Evolutionary conservation across 2,113 vertebrate genomes (phyloP).

Genomic region (Mobula birostris): DNA sequence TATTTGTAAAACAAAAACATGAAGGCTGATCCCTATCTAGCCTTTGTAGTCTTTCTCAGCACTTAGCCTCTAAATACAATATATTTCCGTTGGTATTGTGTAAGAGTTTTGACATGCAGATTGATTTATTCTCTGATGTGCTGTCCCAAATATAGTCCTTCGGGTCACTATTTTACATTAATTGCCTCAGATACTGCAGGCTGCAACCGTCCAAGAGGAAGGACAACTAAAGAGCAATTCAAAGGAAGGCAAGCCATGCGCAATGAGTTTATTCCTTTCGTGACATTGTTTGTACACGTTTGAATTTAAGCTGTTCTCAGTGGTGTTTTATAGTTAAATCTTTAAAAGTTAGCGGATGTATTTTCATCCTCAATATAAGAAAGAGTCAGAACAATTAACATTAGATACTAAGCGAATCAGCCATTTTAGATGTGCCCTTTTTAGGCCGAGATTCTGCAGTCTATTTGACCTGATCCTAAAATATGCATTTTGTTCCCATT

Average conservation of each 20-base stretch:
- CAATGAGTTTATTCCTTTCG: not conserved
- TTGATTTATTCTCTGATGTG: slow-evolving; percentile 19
- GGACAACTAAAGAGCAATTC: not conserved
- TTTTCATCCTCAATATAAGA: not conserved
- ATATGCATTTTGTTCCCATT: not conserved
- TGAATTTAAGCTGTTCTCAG: not conserved
- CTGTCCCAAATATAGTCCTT: not conserved
- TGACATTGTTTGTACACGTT: not conserved
- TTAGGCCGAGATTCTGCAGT: not conserved
- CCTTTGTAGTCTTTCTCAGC: slow-evolving; percentile 33
- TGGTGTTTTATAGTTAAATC: not conserved
- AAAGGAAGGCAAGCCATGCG: not conserved
- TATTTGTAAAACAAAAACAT: slow-evolving; percentile 27
- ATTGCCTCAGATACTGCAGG: not conserved
- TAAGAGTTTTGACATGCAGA: slow-evolving; percentile 10
- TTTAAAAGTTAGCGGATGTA: not conserved
- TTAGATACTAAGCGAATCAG: not conserved
- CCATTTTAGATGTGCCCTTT: slow-evolving; percentile 15
- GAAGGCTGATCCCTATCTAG: slow-evolving; percentile 30
- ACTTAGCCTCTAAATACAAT: slow-evolving; percentile 35
- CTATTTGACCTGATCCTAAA: slow-evolving; percentile 18
- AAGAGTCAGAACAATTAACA: not conserved
- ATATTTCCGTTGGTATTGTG: slow-evolving; percentile 36
- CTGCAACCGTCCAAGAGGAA: not conserved
- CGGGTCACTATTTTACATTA: not conserved